phyloP scores from a whole-genome alignment of 92 coral and sea anemone genomes.

The Metridium senile region DNA sequence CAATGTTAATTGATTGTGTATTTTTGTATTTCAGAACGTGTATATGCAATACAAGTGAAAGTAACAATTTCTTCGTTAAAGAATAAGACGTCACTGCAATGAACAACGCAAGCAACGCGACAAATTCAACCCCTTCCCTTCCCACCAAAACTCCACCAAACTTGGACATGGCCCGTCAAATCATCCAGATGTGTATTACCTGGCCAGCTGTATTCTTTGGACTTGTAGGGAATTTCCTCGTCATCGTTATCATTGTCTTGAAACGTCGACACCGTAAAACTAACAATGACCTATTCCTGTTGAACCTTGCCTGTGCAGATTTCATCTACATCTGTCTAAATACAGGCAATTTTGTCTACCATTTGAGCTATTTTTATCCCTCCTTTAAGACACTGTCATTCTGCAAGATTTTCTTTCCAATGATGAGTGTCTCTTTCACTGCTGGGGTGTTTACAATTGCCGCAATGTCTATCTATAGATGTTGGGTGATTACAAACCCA shows the following conservation, averaged over 20 bases:
- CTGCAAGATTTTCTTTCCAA: slow-evolving; percentile 65
- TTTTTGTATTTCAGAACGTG: too few species aligned
- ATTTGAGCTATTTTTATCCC: background rate
- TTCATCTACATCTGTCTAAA: slow-evolving; percentile 4
- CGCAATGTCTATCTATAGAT: slow-evolving; percentile 66
- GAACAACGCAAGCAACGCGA: background rate
- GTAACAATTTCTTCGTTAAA: too few species aligned
- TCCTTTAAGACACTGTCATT: slow-evolving; percentile 11
- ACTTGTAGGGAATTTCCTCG: slow-evolving; percentile 6
- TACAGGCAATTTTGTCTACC: background rate
- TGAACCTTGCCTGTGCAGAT: slow-evolving; percentile 32
- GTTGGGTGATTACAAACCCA: slow-evolving; percentile 61
- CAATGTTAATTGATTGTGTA: too few species aligned
- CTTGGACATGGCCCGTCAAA: background rate
- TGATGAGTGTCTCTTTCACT: slow-evolving; percentile 38
- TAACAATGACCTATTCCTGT: slow-evolving; percentile 20
- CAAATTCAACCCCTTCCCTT: background rate
- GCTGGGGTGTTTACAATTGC: slow-evolving; percentile 67
- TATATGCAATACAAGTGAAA: too few species aligned
- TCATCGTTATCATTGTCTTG: background rate
- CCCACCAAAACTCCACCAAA: too few species aligned
- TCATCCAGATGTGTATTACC: background rate
- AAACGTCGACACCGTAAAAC: slow-evolving; percentile 1
- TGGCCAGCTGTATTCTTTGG: background rate
- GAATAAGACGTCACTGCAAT: too few species aligned